Percentiles rank a stretch among this genome's conserved stretches.
These are phyloP conservation scores for Chiloscyllium punctatum DNA, from an alignment of 2,797 vertebrate species.

Conservation along the genomic window DNA sequence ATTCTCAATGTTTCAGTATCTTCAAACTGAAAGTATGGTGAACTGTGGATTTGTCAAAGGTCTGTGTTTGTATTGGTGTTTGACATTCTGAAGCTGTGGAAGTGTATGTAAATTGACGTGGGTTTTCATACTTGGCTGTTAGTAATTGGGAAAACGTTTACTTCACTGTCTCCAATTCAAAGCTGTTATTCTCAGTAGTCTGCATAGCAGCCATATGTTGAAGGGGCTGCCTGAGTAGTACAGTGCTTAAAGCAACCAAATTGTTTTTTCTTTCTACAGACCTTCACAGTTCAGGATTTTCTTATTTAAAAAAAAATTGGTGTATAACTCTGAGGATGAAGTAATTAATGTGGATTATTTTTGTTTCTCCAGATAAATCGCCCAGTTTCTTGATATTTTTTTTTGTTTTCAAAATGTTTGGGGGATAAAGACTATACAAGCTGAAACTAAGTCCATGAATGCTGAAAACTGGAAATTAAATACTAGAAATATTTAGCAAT, in stretches of 20 bases:
- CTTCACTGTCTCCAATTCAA: neutral
- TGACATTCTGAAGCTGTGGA: neutral
- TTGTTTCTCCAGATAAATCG: neutral
- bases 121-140: neutral
- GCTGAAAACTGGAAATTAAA: too few relatives aligned
- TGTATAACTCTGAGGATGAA: neutral
- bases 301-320: neutral
- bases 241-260: neutral
- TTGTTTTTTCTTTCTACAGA: neutral
- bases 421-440: neutral
- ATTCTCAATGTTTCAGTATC: neutral
- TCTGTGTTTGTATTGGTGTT: neutral
- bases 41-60: neutral
- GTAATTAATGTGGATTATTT: neutral
- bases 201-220: slow-evolving; percentile 8
- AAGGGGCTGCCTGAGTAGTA: neutral
- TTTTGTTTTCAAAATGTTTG: neutral
- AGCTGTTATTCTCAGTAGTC: neutral
- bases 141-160: neutral
- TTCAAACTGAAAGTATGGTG: slow-evolving; percentile 29
- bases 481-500: too few relatives aligned
- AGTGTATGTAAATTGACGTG: neutral
- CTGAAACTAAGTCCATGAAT: neutral
- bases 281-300: neutral
- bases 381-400: neutral